A percentile compares a stretch with the other conserved stretches of the same genome.
Evolutionary conservation across 2,797 vertebrate species (phyloP).

Genomic region (Falco novaeseelandiae): DNA sequence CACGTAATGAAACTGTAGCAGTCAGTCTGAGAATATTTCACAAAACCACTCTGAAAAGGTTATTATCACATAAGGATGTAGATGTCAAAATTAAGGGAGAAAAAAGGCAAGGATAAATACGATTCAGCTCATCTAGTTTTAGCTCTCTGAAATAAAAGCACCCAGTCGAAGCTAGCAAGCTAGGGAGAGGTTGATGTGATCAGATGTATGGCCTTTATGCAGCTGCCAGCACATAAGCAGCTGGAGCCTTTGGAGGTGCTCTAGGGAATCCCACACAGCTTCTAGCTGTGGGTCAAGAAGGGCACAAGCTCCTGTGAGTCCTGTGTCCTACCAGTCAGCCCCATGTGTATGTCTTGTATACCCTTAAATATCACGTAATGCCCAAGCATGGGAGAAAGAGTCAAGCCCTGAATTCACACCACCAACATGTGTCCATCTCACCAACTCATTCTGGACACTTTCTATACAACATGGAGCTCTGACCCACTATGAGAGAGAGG

Average conservation of each 20-base stretch:
- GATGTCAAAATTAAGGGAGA: not conserved
- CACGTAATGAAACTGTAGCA: not conserved
- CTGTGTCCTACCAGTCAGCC: not conserved
- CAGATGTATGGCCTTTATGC: accelerated
- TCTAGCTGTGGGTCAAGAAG: not conserved
- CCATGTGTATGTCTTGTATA: not conserved
- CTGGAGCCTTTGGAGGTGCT: not conserved
- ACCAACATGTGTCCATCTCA: not conserved
- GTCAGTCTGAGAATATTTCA: not conserved
- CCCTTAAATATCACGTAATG: not conserved
- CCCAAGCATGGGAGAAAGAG: not conserved
- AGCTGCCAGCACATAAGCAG: not conserved
- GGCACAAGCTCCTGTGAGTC: not conserved
- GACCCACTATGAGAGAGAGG: not conserved
- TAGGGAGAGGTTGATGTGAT: not conserved
- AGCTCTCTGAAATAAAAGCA: not conserved
- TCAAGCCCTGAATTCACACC: not conserved
- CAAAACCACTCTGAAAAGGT: not conserved
- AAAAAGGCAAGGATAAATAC: not conserved
- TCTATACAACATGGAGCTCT: not conserved
- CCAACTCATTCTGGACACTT: not conserved
- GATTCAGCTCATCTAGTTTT: not conserved
- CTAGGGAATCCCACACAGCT: not conserved
- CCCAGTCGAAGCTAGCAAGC: not conserved
- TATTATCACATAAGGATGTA: not conserved